phyloP scores from a whole-genome alignment of 1,140 invertebrate genomes.

The Drosophila albomicans region DNA sequence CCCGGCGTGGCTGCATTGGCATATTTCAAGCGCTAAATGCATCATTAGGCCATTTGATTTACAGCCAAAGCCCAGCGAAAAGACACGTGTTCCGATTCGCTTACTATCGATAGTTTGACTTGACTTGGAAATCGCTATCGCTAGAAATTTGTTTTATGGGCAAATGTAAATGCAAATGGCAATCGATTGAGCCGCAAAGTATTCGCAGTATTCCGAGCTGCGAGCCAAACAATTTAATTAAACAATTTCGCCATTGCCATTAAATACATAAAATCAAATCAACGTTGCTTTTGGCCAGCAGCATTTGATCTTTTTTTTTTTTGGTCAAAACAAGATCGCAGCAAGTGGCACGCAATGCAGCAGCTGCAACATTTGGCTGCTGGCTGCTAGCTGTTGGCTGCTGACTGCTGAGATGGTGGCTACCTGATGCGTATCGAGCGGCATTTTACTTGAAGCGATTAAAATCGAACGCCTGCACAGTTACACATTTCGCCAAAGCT shows the following conservation, averaged over 20 bases:
- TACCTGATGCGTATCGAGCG: conserved; percentile 80
- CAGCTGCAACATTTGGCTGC: conserved; percentile 18
- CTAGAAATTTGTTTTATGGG: not conserved
- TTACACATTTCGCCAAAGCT: conserved; percentile 65
- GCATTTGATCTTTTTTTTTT: conserved; percentile 38
- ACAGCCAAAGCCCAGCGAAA: conserved; percentile 39
- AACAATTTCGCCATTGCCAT: conserved; percentile 64
- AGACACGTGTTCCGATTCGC: conserved; percentile 56
- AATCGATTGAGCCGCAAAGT: conserved; percentile 3
- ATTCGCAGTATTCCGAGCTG: conserved; percentile 44
- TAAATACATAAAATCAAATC: conserved; percentile 52
- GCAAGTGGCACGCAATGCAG: conserved; percentile 78
- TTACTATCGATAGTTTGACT: not conserved
- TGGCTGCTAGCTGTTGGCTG: conserved; percentile 11
- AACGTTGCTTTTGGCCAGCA: conserved; percentile 65
- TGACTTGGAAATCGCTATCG: conserved; percentile 12
- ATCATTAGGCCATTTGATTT: conserved; percentile 80
- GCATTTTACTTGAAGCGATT: conserved; percentile 82
- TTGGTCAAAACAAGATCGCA: conserved; percentile 79
- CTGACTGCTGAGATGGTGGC: conserved; percentile 23
- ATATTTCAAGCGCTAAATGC: conserved; percentile 82
- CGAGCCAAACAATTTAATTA: conserved; percentile 74
- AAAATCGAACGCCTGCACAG: conserved; percentile 80
- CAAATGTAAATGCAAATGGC: conserved; percentile 30
- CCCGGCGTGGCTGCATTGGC: conserved; percentile 76